These are phyloP conservation scores for Saguinus midas DNA, from an alignment of 2,113 vertebrate species.

Conservation along the genomic window DNA sequence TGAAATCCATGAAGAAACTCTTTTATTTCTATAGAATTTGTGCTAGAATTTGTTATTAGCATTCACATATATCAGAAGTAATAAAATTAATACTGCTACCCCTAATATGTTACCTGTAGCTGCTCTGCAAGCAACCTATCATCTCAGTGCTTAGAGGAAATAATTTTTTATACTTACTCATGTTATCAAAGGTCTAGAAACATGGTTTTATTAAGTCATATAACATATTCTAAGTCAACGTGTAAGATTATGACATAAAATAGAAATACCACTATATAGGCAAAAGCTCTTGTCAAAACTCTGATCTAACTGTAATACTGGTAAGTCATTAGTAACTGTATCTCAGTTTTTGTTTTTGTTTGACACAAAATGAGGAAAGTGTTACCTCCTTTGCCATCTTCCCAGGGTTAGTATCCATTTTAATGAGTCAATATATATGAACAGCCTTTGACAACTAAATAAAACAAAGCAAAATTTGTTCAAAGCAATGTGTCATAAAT, in stretches of 20 bases:
- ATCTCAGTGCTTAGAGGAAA: not conserved
- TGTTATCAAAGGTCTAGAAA: not conserved
- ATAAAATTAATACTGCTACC: not conserved
- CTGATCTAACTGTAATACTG: not conserved
- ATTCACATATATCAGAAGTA: not conserved
- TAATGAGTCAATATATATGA: not conserved
- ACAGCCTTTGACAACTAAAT: not conserved
- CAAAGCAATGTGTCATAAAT: not conserved
- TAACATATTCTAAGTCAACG: not conserved
- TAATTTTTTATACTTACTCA: not conserved
- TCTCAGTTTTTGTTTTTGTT: not conserved
- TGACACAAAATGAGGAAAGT: not conserved
- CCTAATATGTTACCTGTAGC: not conserved
- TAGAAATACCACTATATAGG: not conserved
- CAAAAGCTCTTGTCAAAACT: not conserved
- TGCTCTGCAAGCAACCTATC: not conserved
- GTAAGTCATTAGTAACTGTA: not conserved
- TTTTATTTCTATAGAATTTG: not conserved
- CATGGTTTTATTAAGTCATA: not conserved
- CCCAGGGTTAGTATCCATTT: not conserved
- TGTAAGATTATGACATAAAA: not conserved
- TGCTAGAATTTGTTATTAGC: not conserved
- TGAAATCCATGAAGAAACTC: not conserved
- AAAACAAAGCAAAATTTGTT: not conserved
- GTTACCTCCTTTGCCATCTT: not conserved